Conservation (phyloP, 2,113 vertebrate species). For the Pogona vitticeps region DNA sequence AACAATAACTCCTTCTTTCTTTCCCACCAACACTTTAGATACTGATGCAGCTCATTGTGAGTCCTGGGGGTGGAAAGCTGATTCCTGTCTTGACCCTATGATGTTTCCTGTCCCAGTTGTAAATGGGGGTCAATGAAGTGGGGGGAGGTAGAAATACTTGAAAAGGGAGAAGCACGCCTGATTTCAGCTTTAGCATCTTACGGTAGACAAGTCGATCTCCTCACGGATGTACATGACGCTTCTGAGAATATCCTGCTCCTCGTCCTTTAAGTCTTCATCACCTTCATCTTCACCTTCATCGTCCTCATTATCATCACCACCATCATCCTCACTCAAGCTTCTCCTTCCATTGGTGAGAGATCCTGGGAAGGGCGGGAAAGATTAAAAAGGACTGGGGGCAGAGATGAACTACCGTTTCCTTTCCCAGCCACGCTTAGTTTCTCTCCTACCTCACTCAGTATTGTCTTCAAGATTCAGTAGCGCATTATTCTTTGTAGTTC, state of each 20-base stretch:
- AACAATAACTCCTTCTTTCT: no score
- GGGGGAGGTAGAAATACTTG: no score
- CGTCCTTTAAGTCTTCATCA: conserved; percentile 14
- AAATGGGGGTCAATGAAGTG: no score
- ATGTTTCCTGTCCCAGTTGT: no score
- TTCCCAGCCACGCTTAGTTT: not conserved
- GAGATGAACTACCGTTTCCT: not conserved
- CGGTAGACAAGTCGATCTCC: not conserved
- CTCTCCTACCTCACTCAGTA: not conserved
- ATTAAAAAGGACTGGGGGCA: no score
- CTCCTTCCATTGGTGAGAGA: conserved; percentile 20
- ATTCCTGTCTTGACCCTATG: no score
- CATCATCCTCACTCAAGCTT: conserved; percentile 17
- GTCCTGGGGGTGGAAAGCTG: no score
- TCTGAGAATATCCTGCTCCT: not conserved
- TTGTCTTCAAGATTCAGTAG: not conserved
- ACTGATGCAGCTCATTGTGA: no score
- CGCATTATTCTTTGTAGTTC: not conserved
- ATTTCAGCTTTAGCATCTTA: not conserved
- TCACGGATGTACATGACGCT: not conserved
- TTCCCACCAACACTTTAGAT: no score
- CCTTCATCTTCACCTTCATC: conserved; percentile 3
- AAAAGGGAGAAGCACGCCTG: not conserved
- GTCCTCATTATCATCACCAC: not conserved
- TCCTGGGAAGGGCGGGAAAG: conserved; percentile 21